A percentile compares a stretch with the other conserved stretches of the same genome.
Conservation (phyloP, 1,140 invertebrate species). For the Bombus polaris region DNA sequence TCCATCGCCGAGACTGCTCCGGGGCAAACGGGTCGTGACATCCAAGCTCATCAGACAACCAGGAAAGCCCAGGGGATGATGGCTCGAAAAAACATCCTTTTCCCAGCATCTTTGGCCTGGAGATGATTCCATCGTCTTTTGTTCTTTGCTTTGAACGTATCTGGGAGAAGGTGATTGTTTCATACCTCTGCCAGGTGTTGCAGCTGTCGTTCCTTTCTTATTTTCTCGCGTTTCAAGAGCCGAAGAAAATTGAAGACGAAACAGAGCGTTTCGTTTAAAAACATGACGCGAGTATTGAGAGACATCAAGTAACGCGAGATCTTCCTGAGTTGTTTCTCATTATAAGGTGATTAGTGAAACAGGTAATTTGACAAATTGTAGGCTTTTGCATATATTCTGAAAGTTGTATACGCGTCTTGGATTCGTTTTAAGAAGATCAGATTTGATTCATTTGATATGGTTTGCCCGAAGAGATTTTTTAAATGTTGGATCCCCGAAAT, state of each 20-base stretch:
- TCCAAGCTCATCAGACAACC: conserved; percentile 52
- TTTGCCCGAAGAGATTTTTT: too few species aligned
- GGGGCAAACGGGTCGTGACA: conserved; percentile 61
- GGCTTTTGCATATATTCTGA: background rate
- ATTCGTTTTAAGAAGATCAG: background rate
- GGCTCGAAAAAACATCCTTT: conserved; percentile 54
- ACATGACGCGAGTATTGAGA: conserved; percentile 18
- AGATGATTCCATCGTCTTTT: too few species aligned
- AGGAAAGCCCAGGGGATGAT: conserved; percentile 44
- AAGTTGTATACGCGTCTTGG: background rate
- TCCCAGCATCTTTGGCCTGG: conserved; percentile 14
- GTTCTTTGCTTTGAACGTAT: background rate
- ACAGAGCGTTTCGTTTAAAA: conserved; percentile 18
- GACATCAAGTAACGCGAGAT: background rate
- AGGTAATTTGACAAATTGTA: background rate
- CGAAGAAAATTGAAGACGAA: conserved; percentile 7
- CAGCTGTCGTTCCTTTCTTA: background rate
- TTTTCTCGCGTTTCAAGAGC: background rate
- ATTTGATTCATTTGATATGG: background rate
- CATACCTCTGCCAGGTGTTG: background rate
- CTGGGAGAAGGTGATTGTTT: background rate
- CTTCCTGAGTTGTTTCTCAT: background rate
- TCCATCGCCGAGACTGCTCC: conserved; percentile 65
- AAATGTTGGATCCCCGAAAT: too few species aligned
- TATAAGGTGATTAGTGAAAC: background rate